A percentile compares a stretch with the other conserved stretches of the same genome.
These are phyloP conservation scores for Tridacna gigas DNA, from an alignment of 2,888 invertebrate species.

Conservation along the genomic window DNA sequence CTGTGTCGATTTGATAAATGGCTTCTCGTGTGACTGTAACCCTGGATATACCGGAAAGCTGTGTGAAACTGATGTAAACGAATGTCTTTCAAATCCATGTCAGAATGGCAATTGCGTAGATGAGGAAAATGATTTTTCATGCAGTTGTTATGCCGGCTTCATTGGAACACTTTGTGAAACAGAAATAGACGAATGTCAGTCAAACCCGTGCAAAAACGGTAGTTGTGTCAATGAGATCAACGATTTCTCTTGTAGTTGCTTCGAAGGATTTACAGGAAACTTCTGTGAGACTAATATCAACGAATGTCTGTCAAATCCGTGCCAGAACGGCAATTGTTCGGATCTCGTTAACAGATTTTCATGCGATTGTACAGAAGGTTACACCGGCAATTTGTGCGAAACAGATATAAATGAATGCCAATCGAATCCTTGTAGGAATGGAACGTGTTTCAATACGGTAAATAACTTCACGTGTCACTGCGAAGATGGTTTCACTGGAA, in stretches of 20 bases:
- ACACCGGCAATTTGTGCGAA: conserved; percentile 42
- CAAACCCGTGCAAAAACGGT: conserved; percentile 40
- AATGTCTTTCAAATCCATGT: conserved; percentile 13
- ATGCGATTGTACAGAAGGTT: conserved; percentile 66
- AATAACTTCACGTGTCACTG: conserved; percentile 60
- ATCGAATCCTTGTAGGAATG: conserved; percentile 13
- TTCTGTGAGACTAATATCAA: conserved; percentile 46
- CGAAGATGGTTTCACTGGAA: conserved; percentile 28
- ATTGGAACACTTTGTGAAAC: not conserved
- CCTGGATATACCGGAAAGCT: conserved; percentile 6
- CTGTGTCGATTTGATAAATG: conserved; percentile 39
- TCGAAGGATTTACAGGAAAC: conserved; percentile 54
- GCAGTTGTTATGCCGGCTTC: not conserved
- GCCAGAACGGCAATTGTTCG: conserved; percentile 61
- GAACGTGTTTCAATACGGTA: conserved; percentile 33
- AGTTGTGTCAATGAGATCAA: conserved; percentile 59
- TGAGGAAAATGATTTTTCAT: not conserved
- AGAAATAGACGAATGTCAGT: conserved; percentile 2
- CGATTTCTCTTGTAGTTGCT: conserved; percentile 65
- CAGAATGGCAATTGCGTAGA: not conserved
- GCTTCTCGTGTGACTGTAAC: not conserved
- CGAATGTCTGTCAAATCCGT: conserved; percentile 62
- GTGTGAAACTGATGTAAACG: conserved; percentile 10
- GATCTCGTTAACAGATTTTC: conserved; percentile 55
- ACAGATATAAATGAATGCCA: conserved; percentile 37